Conservation (phyloP, 2,797 vertebrate genomes). For the Choloepus didactylus region DNA sequence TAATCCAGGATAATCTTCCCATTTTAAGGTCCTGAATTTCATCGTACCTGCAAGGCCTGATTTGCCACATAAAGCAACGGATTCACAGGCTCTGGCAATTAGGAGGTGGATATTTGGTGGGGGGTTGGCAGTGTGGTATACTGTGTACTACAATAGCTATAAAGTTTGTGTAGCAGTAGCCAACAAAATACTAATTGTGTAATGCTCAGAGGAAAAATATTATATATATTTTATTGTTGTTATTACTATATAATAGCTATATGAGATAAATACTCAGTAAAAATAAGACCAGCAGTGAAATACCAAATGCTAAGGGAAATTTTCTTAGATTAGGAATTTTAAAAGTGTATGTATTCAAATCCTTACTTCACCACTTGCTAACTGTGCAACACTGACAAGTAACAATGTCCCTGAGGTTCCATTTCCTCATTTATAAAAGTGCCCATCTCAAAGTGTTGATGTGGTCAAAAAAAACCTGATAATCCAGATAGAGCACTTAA, state of each 20-base stretch:
- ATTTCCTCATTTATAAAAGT: constrained; percentile 24
- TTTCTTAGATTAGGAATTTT: not conserved
- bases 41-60: not conserved
- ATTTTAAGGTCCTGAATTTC: not conserved
- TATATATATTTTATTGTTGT: not conserved
- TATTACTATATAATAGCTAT: not conserved
- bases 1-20: not conserved
- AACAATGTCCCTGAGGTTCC: not conserved
- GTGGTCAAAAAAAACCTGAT: not conserved
- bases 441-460: not conserved
- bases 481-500: not conserved
- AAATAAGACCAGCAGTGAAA: not conserved
- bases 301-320: not conserved
- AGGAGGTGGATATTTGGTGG: not conserved
- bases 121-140: not conserved
- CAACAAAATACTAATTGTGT: not conserved
- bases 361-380: not conserved
- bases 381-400: not conserved
- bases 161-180: not conserved
- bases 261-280: not conserved
- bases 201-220: not conserved
- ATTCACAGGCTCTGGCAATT: not conserved
- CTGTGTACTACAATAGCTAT: not conserved
- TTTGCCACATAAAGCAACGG: not conserved
- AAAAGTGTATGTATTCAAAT: not conserved